Conservation (phyloP, 2,888 invertebrate species). For the Ophion slaviceki region DNA sequence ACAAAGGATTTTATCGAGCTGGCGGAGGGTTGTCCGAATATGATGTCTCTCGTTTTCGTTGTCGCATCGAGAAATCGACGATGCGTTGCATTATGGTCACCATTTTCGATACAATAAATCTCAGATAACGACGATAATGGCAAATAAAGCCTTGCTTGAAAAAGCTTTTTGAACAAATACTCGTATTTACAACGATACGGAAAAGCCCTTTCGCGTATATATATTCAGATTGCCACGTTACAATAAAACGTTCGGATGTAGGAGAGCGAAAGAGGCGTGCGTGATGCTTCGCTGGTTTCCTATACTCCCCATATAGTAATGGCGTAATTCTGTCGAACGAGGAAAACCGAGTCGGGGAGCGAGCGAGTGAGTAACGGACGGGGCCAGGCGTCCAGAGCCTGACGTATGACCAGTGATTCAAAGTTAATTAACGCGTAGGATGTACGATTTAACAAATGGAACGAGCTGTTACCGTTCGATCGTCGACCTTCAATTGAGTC, state of each 20-base stretch:
- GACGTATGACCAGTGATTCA: constrained; percentile 51
- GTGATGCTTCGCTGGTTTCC: neutral
- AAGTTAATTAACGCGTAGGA: constrained; percentile 50
- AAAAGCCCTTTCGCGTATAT: neutral
- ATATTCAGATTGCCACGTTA: neutral
- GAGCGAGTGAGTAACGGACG: constrained; percentile 23
- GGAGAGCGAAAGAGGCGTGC: neutral
- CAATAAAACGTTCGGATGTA: neutral
- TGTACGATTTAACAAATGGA: constrained; percentile 41
- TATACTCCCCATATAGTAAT: neutral
- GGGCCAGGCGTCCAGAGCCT: constrained; percentile 21
- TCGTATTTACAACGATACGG: neutral
- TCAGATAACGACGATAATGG: neutral
- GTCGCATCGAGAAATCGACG: constrained; percentile 32
- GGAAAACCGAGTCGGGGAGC: neutral
- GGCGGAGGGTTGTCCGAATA: neutral
- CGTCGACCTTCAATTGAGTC: constrained; percentile 30
- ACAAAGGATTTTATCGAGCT: neutral
- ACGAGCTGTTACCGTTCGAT: constrained; percentile 24
- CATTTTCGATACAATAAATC: constrained; percentile 39
- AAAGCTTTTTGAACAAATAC: neutral
- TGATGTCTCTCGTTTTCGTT: neutral
- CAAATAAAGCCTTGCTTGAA: neutral
- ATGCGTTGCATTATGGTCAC: constrained; percentile 44
- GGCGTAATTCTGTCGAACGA: neutral